Percentiles rank a stretch among this genome's conserved stretches.
Evolutionary conservation across 2,113 vertebrate species (phyloP).

Genomic region (Bagarius yarrelli): DNA sequence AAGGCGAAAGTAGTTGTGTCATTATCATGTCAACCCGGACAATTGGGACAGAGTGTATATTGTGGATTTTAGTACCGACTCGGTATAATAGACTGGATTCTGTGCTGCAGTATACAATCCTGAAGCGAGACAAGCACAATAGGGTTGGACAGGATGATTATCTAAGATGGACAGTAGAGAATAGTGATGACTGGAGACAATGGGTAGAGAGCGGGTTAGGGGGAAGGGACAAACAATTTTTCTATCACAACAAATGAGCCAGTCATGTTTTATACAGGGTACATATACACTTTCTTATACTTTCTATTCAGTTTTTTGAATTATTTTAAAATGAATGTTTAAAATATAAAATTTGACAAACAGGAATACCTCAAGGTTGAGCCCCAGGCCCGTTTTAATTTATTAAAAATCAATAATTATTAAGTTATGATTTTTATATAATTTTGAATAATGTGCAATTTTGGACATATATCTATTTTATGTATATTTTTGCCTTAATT

Average conservation of each 20-base stretch:
- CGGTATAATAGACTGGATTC: not conserved
- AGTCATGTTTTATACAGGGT: no score
- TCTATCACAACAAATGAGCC: no score
- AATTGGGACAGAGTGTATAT: not conserved
- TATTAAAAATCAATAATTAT: no score
- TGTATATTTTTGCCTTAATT: no score
- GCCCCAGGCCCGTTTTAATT: not conserved
- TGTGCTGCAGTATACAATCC: not conserved
- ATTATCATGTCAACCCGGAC: not conserved
- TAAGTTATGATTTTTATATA: no score
- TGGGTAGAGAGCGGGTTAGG: not conserved
- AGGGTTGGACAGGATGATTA: not conserved
- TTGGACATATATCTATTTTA: no score
- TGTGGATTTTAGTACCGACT: not conserved
- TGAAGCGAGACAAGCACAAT: not conserved
- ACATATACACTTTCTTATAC: no score
- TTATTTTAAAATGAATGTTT: not conserved
- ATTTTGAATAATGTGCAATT: no score
- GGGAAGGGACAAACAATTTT: no score
- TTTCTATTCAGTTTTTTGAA: not conserved
- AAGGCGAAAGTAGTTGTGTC: not conserved
- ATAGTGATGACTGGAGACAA: not conserved
- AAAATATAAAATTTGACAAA: not conserved
- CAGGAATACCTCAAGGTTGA: not conserved
- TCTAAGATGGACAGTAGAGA: not conserved